Percentiles rank a stretch among this genome's conserved stretches.
phyloP scores from a whole-genome alignment of 2,113 vertebrate species.

The Solea solea region DNA sequence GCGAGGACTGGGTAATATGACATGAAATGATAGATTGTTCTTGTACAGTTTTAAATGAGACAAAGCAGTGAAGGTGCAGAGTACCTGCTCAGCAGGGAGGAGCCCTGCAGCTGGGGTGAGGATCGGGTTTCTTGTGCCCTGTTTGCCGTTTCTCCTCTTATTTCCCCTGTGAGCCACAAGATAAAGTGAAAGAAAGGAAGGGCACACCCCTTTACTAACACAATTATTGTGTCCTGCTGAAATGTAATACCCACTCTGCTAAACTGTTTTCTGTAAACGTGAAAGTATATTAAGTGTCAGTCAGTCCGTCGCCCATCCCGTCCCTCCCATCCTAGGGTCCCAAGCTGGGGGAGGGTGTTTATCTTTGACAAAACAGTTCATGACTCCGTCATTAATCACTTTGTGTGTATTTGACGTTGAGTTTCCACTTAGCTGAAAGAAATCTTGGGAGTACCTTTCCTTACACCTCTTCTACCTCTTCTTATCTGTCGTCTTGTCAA shows the following conservation, averaged over 20 bases:
- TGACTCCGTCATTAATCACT: conserved; percentile 6
- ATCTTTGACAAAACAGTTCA: conserved; percentile 1
- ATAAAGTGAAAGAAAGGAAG: conserved; percentile 25
- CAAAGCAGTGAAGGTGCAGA: not conserved
- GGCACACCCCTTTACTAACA: conserved; percentile 39
- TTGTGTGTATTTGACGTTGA: not conserved
- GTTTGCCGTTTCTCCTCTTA: conserved; percentile 33
- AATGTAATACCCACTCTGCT: conserved; percentile 40
- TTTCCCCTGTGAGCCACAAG: conserved; percentile 35
- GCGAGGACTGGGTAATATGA: not conserved
- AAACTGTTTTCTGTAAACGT: not conserved
- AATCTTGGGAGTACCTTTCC: not conserved
- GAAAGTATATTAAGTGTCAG: not conserved
- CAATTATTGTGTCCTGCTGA: conserved; percentile 15
- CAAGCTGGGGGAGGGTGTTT: not conserved
- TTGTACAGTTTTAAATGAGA: conserved; percentile 1
- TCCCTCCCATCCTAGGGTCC: not conserved
- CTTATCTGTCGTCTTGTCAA: too few species aligned
- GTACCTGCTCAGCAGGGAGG: conserved; percentile 25
- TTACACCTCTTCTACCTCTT: too few species aligned
- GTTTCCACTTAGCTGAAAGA: conserved; percentile 9
- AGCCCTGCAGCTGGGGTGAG: conserved; percentile 6
- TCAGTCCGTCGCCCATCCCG: not conserved
- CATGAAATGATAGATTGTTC: not conserved
- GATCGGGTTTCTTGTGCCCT: conserved; percentile 41